Conservation (phyloP, 2,888 invertebrate genomes). For the Harmothoe impar region DNA sequence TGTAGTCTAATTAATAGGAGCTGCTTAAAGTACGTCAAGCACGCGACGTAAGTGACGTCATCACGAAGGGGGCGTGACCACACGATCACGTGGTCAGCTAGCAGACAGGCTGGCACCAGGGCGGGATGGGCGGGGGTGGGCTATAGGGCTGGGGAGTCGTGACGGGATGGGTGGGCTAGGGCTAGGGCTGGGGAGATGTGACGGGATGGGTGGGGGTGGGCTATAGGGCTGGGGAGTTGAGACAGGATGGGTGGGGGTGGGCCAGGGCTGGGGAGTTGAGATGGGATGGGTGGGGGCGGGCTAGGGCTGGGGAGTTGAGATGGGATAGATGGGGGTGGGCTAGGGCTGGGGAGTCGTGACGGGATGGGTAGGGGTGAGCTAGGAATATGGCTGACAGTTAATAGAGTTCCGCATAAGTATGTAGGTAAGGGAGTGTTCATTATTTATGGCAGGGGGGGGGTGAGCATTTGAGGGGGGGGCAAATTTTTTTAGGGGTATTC, state of each 20-base stretch:
- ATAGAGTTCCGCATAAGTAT: too few relatives aligned
- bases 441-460: too few relatives aligned
- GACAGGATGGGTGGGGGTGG: not conserved
- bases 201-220: not conserved
- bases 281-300: not conserved
- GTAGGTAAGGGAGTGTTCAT: too few relatives aligned
- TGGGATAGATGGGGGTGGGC: not conserved
- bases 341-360: not conserved
- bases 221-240: not conserved
- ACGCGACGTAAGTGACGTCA: conserved; percentile 45
- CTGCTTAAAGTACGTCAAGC: not conserved
- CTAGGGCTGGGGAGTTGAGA: not conserved
- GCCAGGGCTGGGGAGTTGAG: not conserved
- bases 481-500: too few relatives aligned
- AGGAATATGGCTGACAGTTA: too few relatives aligned
- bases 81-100: not conserved
- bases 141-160: not conserved
- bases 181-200: not conserved
- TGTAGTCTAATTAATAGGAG: conserved; percentile 53
- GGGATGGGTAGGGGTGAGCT: not conserved
- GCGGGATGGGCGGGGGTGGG: not conserved
- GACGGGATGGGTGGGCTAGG: not conserved
- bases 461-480: too few relatives aligned
- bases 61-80: conserved; percentile 28
- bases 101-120: not conserved